Conservation (phyloP, 2,888 invertebrate genomes). For the Hyposoter didymator region DNA sequence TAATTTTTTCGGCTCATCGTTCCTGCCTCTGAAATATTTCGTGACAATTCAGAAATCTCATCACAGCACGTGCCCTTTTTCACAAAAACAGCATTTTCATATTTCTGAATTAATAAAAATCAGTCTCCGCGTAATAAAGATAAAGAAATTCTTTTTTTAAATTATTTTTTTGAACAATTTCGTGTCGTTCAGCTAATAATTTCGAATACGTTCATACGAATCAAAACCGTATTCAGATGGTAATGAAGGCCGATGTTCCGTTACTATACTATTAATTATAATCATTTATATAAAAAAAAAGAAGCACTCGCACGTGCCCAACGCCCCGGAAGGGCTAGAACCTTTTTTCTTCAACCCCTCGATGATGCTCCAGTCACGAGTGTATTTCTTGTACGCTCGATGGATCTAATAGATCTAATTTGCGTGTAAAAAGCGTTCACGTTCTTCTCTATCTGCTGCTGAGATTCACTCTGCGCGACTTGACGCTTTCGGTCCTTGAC, state of each 20-base stretch:
- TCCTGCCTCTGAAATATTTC: background rate
- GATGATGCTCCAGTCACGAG: slow-evolving; percentile 70
- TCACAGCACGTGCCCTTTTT: background rate
- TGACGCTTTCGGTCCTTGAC: slow-evolving; percentile 57
- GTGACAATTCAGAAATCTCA: background rate
- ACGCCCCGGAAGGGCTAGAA: slow-evolving; percentile 73
- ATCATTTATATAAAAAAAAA: slow-evolving; percentile 79
- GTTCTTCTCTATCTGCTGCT: slow-evolving; percentile 41
- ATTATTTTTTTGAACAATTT: background rate
- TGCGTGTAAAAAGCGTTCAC: slow-evolving; percentile 80
- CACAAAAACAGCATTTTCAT: background rate
- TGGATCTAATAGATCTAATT: slow-evolving; percentile 82
- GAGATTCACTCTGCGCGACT: slow-evolving; percentile 64
- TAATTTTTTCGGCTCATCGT: background rate
- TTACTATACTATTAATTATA: slow-evolving; percentile 82
- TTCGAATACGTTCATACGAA: background rate
- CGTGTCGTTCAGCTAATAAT: background rate
- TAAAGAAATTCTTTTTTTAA: too few relatives aligned
- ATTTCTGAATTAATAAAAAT: too few relatives aligned
- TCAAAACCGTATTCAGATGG: slow-evolving; percentile 4
- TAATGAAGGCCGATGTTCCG: slow-evolving; percentile 71
- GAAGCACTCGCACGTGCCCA: slow-evolving; percentile 79
- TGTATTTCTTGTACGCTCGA: slow-evolving; percentile 78
- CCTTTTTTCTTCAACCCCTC: slow-evolving; percentile 49
- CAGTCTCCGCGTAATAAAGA: too few relatives aligned